A percentile compares a stretch with the other conserved stretches of the same genome.
Evolutionary conservation across 2,888 invertebrate genomes (phyloP).

Genomic region (Acanthosepion esculentum): DNA sequence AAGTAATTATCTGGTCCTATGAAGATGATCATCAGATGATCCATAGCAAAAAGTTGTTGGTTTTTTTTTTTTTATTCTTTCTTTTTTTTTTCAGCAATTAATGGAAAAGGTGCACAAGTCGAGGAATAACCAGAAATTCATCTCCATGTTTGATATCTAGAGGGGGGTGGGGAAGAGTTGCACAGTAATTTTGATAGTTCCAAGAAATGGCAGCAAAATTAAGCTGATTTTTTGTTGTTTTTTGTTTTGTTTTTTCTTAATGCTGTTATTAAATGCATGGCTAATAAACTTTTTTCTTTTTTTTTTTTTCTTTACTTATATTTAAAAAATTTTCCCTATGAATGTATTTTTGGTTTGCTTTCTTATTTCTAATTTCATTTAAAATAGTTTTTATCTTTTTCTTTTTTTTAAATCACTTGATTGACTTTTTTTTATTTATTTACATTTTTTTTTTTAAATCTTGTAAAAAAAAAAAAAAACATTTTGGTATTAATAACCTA

Average conservation of each 20-base stretch:
- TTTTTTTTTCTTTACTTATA: not conserved
- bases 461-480: not conserved
- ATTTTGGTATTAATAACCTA: not conserved
- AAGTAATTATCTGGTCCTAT: not conserved
- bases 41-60: not conserved
- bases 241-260: not conserved
- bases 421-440: not conserved
- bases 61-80: too few species aligned
- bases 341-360: constrained; percentile 5
- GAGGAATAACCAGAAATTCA: not conserved
- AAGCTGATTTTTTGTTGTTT: too few species aligned
- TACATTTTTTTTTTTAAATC: not conserved
- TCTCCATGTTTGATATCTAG: not conserved
- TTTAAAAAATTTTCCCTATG: not conserved
- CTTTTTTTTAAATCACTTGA: too few species aligned
- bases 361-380: not conserved
- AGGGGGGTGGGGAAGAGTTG: not conserved
- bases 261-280: not conserved
- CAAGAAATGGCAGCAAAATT: not conserved
- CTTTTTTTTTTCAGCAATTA: not conserved
- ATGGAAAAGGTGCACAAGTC: not conserved
- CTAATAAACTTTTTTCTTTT: not conserved
- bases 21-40: not conserved
- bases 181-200: not conserved
- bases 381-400: too few species aligned